Conservation (phyloP, 2,113 vertebrate species). For the Catharus bicknelli region DNA sequence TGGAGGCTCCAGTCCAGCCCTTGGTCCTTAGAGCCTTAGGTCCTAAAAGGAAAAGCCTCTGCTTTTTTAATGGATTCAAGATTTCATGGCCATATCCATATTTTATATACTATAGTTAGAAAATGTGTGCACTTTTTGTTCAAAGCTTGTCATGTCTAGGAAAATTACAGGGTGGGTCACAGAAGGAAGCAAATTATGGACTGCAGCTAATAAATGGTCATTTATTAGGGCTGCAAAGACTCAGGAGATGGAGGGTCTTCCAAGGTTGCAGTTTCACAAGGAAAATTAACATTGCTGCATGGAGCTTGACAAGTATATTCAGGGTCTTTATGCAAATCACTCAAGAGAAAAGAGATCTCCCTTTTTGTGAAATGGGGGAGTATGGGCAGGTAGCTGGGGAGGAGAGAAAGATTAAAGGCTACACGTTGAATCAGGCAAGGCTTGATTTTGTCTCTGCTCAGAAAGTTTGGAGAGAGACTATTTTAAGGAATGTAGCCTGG, state of each 20-base stretch:
- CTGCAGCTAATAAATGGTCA: conserved; percentile 51
- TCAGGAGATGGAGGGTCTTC: background rate
- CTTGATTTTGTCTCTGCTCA: background rate
- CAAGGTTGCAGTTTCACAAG: conserved; percentile 43
- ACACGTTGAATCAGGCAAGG: background rate
- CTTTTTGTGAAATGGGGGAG: background rate
- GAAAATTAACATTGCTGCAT: conserved; percentile 24
- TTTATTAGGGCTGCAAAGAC: conserved; percentile 5
- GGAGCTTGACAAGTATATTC: conserved; percentile 34
- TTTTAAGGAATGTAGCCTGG: background rate
- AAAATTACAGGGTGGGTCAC: conserved; percentile 51
- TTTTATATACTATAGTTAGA: conserved; percentile 44
- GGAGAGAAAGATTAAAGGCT: background rate
- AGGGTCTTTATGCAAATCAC: background rate
- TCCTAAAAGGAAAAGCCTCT: conserved; percentile 30
- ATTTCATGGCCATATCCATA: conserved; percentile 32
- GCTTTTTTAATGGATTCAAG: conserved; percentile 30
- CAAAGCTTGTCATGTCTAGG: conserved; percentile 50
- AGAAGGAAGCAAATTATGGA: conserved; percentile 18
- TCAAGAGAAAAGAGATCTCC: background rate
- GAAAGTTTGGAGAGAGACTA: background rate
- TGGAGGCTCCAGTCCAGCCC: background rate
- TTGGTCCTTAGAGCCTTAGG: background rate
- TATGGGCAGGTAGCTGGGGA: background rate
- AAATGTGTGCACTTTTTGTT: conserved; percentile 48